Conservation (phyloP, 2,113 vertebrate genomes). For the Ctenodactylus gundi region DNA sequence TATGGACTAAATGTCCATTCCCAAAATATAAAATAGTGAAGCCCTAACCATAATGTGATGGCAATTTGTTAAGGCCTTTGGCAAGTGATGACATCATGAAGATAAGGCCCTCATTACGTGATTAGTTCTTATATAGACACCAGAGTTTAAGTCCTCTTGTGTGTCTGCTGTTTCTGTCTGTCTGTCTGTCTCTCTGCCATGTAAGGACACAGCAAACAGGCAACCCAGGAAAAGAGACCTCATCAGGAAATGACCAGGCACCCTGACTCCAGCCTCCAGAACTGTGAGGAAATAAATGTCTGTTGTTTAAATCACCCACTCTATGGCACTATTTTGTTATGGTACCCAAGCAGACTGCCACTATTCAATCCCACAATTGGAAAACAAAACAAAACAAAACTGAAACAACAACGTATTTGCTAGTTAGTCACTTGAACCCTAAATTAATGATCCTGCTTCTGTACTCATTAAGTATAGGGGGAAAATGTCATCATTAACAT, state of each 20-base stretch:
- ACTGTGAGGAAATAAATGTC: neutral
- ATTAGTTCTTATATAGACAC: neutral
- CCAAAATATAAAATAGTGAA: neutral
- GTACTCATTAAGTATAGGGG: too few species aligned
- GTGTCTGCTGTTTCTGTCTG: neutral
- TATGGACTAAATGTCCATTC: neutral
- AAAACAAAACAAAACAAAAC: neutral
- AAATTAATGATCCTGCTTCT: neutral
- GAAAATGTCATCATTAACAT: neutral
- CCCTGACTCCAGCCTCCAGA: neutral
- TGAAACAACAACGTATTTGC: neutral
- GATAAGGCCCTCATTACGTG: neutral
- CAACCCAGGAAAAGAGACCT: neutral
- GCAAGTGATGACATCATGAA: neutral
- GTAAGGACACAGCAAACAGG: neutral
- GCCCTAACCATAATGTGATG: neutral
- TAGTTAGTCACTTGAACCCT: neutral
- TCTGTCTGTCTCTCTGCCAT: neutral
- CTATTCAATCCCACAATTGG: neutral
- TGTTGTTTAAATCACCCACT: neutral
- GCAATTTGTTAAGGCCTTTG: neutral
- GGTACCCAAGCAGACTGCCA: neutral
- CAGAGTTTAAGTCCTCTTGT: neutral
- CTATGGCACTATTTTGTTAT: neutral
- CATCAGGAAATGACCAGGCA: neutral